phyloP scores from a whole-genome alignment of 2,888 invertebrate species.

The Andrena dorsata region DNA sequence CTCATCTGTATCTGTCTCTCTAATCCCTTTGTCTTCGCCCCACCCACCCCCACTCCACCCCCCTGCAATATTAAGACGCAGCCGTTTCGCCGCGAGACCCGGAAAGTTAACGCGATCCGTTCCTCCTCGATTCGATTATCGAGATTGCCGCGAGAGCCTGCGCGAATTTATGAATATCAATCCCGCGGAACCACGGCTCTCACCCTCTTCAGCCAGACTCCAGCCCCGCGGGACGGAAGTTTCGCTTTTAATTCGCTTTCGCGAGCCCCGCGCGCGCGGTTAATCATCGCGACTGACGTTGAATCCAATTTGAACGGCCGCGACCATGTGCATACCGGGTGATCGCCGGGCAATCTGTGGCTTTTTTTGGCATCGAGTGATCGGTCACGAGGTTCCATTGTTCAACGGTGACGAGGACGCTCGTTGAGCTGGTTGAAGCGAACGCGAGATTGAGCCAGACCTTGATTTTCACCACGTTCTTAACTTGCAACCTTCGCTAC shows the following conservation, averaged over 20 bases:
- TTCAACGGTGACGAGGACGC: background rate
- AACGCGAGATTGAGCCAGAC: background rate
- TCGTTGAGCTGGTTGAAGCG: background rate
- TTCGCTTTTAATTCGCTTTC: constrained; percentile 42
- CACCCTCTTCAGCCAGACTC: background rate
- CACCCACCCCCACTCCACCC: background rate
- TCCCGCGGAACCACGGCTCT: constrained; percentile 14
- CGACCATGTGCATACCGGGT: background rate
- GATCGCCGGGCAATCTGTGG: background rate
- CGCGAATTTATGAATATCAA: constrained; percentile 54
- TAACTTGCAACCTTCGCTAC: background rate
- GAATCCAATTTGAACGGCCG: constrained; percentile 12
- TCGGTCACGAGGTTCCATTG: no score
- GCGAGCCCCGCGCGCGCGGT: constrained; percentile 1
- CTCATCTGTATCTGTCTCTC: background rate
- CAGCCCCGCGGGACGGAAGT: background rate
- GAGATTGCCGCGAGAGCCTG: constrained; percentile 36
- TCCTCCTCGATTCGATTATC: constrained; percentile 57
- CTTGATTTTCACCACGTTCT: background rate
- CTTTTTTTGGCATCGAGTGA: no score
- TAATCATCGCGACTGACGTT: constrained; percentile 4
- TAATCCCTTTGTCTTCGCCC: constrained; percentile 23
- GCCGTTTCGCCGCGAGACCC: background rate
- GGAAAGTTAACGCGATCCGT: constrained; percentile 32
- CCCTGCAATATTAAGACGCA: constrained; percentile 48